Conservation (phyloP, 2,797 vertebrate genomes). For the Kryptopterus vitreolus region DNA sequence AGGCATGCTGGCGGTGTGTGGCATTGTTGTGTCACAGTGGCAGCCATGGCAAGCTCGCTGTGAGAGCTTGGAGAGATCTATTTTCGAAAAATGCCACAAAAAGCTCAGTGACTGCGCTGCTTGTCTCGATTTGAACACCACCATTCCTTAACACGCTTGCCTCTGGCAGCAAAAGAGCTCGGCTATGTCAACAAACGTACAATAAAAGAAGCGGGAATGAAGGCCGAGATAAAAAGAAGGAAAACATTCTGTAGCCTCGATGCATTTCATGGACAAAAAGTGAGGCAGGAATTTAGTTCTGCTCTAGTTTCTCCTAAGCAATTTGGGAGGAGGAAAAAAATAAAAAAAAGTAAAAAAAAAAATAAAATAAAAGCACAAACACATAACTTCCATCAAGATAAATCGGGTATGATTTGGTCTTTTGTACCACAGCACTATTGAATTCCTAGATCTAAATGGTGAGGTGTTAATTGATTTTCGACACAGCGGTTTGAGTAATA, state of each 20-base stretch:
- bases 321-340: not conserved
- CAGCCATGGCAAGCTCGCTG: conserved; percentile 1
- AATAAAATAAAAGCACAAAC: not conserved
- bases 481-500: not conserved
- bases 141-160: conserved; percentile 38
- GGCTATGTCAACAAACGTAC: conserved; percentile 28
- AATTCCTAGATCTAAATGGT: not conserved
- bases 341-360: too few species aligned
- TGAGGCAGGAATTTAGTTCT: conserved; percentile 49
- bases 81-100: conserved; percentile 13
- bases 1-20: conserved; percentile 28
- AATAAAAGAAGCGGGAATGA: conserved; percentile 28
- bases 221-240: conserved; percentile 23
- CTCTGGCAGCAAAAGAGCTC: conserved; percentile 29
- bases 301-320: conserved; percentile 46
- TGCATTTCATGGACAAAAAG: conserved; percentile 48
- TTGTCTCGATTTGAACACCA: conserved; percentile 30
- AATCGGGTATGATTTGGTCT: not conserved
- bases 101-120: conserved; percentile 9
- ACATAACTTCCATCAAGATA: not conserved
- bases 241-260: conserved; percentile 30
- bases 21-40: not conserved
- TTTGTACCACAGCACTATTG: not conserved
- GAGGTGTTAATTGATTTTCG: not conserved
- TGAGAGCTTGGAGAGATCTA: not conserved